Conservation (phyloP, 1,140 invertebrate species). For the Eurosta solidaginis region DNA sequence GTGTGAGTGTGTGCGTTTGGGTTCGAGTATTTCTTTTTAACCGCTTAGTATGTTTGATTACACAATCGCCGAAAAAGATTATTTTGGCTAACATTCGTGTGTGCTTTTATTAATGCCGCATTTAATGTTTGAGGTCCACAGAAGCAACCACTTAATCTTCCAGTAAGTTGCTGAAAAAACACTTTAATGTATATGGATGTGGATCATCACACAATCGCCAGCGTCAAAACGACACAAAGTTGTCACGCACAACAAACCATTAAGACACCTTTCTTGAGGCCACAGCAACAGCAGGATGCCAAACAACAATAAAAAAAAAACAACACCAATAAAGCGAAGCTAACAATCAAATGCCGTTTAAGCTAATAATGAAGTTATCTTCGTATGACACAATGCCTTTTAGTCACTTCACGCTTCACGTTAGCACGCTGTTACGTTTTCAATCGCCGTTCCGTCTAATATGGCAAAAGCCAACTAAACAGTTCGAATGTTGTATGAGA, state of each 20-base stretch:
- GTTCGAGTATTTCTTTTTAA: not conserved
- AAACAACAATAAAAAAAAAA: not conserved
- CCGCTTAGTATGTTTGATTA: not conserved
- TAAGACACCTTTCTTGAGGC: not conserved
- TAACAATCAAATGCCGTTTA: not conserved
- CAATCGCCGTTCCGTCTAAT: not conserved
- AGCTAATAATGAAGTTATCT: slow-evolving; percentile 1
- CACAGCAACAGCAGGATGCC: not conserved
- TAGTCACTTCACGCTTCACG: not conserved
- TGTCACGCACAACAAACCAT: not conserved
- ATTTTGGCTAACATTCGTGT: not conserved
- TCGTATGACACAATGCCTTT: not conserved
- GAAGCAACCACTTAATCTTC: not conserved
- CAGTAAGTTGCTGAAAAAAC: not conserved
- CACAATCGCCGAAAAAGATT: slow-evolving; percentile 13
- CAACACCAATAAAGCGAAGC: not conserved
- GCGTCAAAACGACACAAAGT: not conserved
- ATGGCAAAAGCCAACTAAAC: not conserved
- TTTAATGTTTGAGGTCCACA: not conserved
- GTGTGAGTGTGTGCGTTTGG: not conserved
- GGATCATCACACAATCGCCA: not conserved
- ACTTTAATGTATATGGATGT: not conserved
- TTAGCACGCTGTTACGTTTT: not conserved
- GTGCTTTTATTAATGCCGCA: not conserved
- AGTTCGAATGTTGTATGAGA: slow-evolving; percentile 4